phyloP scores from a whole-genome alignment of 2,888 invertebrate genomes.

The Diarsia brunnea region DNA sequence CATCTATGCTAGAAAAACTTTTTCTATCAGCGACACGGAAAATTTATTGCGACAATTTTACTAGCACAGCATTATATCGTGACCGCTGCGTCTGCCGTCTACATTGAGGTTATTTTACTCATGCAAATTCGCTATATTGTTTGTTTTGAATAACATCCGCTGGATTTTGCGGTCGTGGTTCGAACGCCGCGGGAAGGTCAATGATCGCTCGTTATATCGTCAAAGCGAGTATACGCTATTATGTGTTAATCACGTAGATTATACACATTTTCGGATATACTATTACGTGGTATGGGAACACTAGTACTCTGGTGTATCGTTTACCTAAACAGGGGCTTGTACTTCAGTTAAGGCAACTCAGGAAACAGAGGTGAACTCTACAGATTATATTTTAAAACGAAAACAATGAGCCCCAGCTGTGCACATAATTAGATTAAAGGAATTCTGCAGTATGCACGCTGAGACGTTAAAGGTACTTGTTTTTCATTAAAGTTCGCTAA shows the following conservation, averaged over 20 bases:
- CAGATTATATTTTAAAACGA: constrained; percentile 63
- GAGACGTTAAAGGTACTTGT: constrained; percentile 74
- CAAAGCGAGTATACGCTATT: constrained; percentile 48
- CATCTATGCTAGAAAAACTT: constrained; percentile 76
- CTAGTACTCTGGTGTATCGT: constrained; percentile 63
- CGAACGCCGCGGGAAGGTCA: constrained; percentile 57
- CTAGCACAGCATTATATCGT: constrained; percentile 70
- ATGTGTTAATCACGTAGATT: constrained; percentile 60
- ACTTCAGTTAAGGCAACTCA: constrained; percentile 15
- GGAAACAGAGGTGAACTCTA: constrained; percentile 5
- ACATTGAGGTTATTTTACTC: constrained; percentile 67
- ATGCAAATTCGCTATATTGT: constrained; percentile 73
- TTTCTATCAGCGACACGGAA: constrained; percentile 80
- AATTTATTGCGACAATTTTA: constrained; percentile 83
- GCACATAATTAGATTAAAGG: constrained; percentile 79
- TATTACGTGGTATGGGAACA: constrained; percentile 45
- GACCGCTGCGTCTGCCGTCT: constrained; percentile 60
- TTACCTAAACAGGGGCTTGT: constrained; percentile 64
- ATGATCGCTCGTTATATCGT: constrained; percentile 55
- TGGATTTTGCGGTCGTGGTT: constrained; percentile 70
- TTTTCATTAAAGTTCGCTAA: constrained; percentile 81
- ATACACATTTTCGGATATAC: constrained; percentile 56
- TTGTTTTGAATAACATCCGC: constrained; percentile 73
- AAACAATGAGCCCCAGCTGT: constrained; percentile 72
- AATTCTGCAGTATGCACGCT: constrained; percentile 74